Evolutionary conservation across 2,113 vertebrate genomes (phyloP), one percentile per base, ranked within the genome.

Genomic region (Pipa parva): DNA sequence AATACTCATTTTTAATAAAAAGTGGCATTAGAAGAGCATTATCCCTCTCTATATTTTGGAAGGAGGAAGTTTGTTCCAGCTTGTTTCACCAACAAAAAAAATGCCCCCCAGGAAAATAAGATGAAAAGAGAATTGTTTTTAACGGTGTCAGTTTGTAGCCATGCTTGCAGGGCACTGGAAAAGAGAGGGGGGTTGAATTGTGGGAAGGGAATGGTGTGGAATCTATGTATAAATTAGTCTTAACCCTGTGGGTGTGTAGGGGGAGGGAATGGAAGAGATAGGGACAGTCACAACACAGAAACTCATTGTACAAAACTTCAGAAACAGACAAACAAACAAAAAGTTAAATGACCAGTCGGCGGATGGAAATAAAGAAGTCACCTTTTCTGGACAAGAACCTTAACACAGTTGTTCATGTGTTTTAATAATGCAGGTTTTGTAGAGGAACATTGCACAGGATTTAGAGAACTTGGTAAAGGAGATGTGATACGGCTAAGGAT

Each of bases 281-380:
- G 50, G 31, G 52, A 72, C 56, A 21, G 54, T 50, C 61, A 52
- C 39, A 46, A 29, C 46, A 63, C 69, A 63, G 51, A 46, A 52
- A 68, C 21, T 5, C 48, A 52, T 69, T 69, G 65, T 69, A 60
- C 31, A 29, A 24, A 24, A 13, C 31, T 36, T 26, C 15, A 27
- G 22, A 50, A 56, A 22, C 55, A 59, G 33, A 17, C 39, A 59
- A 58, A 59, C 42, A 66, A 56, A 49, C 27, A 58, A 49, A 42
- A 67, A 25, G 51, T 68, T 27, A 7, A 15, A 56, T 56, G 26
- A 4, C 29, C 48, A 68, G 33, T 11, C 25, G 28, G 21, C 46
- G 60, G 57, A 52, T 60, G 48, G 65, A 59, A 39, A 37, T 20
- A 31, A 51, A 27, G 1, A 8, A 56, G 52, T 31, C 27, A 29